Conservation (phyloP, 2,797 vertebrate species). For the Sebastes nivosus region DNA sequence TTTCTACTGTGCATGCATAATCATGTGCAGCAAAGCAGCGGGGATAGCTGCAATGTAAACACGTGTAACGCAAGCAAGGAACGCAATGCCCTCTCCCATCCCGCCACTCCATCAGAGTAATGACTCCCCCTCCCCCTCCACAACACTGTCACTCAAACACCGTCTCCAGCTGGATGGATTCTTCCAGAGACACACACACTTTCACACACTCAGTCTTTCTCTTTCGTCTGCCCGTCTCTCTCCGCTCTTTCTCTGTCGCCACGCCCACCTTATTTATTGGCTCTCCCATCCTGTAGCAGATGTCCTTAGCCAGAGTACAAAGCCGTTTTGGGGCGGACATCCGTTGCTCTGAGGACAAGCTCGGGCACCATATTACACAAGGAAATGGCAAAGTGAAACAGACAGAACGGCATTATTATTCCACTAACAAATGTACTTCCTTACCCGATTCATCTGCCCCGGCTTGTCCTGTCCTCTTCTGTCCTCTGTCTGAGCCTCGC, state of each 20-base stretch:
- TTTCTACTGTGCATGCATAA: conserved; percentile 14
- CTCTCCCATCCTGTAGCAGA: conserved; percentile 26
- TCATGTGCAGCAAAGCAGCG: conserved; percentile 26
- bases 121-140: conserved; percentile 44
- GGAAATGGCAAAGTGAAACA: conserved; percentile 57
- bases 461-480: conserved; percentile 38
- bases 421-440: conserved; percentile 50
- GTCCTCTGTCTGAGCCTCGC: conserved; percentile 51
- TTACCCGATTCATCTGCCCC: conserved; percentile 17
- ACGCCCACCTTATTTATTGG: conserved; percentile 60
- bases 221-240: conserved; percentile 1
- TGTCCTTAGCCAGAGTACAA: conserved; percentile 51
- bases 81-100: conserved; percentile 50
- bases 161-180: conserved; percentile 63
- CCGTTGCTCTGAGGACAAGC: conserved; percentile 57
- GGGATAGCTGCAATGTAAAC: conserved; percentile 26
- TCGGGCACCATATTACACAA: conserved; percentile 50
- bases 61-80: conserved; percentile 37
- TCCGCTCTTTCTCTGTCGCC: conserved; percentile 17
- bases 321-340: conserved; percentile 37
- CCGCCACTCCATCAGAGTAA: conserved; percentile 63
- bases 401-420: conserved; percentile 64
- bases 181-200: conserved; percentile 34
- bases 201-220: neutral
- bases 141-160: conserved; percentile 70